Evolutionary conservation across 2,888 invertebrate genomes (phyloP).

Genomic region (Loripinus fragilis): DNA sequence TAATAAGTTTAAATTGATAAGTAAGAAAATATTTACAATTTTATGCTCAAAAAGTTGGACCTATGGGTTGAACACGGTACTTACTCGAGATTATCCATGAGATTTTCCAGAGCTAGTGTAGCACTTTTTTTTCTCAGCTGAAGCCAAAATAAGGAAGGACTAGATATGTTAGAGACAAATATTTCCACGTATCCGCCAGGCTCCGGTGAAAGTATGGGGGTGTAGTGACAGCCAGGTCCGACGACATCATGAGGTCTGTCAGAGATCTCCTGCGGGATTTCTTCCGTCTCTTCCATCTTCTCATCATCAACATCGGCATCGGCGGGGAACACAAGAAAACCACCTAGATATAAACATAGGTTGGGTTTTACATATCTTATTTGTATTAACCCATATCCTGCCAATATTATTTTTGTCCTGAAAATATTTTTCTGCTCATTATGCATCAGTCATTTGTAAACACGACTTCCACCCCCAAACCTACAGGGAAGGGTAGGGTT

Average conservation of each 20-base stretch:
- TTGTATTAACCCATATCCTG: too few relatives aligned
- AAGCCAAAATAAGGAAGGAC: conserved; percentile 76
- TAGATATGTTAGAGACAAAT: conserved; percentile 72
- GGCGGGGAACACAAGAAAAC: background rate
- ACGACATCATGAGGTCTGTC: conserved; percentile 67
- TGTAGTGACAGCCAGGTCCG: conserved; percentile 70
- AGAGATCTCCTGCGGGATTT: background rate
- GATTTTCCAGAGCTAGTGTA: conserved; percentile 70
- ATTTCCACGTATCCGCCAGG: conserved; percentile 67
- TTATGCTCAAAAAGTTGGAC: too few relatives aligned
- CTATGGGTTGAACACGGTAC: too few relatives aligned
- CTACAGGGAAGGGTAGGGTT: too few relatives aligned
- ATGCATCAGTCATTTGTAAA: too few relatives aligned
- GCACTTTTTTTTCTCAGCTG: conserved; percentile 68
- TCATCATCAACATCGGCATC: conserved; percentile 12
- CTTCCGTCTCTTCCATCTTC: background rate
- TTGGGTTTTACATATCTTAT: too few relatives aligned
- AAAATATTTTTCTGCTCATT: too few relatives aligned
- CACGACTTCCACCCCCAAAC: too few relatives aligned
- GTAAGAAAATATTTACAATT: too few relatives aligned
- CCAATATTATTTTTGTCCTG: too few relatives aligned
- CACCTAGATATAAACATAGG: background rate
- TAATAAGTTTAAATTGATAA: too few relatives aligned
- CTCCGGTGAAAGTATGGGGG: conserved; percentile 60
- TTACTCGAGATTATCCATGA: conserved; percentile 78